A percentile compares a stretch with the other conserved stretches of the same genome.
phyloP scores from a whole-genome alignment of 2,797 vertebrate species.

The Micromesistius poutassou region DNA sequence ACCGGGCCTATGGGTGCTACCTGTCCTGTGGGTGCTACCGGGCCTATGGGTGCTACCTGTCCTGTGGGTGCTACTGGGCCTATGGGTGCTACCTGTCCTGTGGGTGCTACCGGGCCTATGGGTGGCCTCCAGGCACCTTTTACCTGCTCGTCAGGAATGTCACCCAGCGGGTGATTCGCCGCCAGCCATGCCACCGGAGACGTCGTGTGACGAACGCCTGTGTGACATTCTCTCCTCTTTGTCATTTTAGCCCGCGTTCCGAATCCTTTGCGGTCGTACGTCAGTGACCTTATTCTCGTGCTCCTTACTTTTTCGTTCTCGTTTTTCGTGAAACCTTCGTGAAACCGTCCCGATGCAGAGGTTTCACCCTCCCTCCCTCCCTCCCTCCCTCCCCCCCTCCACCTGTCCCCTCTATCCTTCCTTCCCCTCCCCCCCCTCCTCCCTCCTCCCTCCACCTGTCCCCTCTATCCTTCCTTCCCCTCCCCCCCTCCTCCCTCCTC shows the following conservation, averaged over 20 bases:
- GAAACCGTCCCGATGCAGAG: neutral
- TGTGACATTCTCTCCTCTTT: constrained; percentile 6
- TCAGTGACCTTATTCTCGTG: neutral
- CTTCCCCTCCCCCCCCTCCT: neutral
- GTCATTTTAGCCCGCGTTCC: neutral
- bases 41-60: too few relatives aligned
- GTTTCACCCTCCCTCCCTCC: neutral
- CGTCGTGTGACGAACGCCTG: neutral
- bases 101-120: constrained; percentile 32
- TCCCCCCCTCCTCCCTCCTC: too few relatives aligned
- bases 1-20: too few relatives aligned
- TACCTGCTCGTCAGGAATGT: constrained; percentile 57
- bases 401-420: too few relatives aligned
- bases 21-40: too few relatives aligned
- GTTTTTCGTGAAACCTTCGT: too few relatives aligned
- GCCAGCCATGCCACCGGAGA: neutral
- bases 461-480: too few relatives aligned
- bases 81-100: too few relatives aligned
- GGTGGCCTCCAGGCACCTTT: constrained; percentile 60
- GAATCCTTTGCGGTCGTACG: neutral
- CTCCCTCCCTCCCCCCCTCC: too few relatives aligned
- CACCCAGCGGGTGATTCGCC: constrained; percentile 59
- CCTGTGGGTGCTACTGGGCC: too few relatives aligned
- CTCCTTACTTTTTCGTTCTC: neutral
- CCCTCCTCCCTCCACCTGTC: too few relatives aligned